Percentiles rank a stretch among this genome's conserved stretches.
Conservation (phyloP, 2,888 invertebrate species). For the Petrophora chlorosata region DNA sequence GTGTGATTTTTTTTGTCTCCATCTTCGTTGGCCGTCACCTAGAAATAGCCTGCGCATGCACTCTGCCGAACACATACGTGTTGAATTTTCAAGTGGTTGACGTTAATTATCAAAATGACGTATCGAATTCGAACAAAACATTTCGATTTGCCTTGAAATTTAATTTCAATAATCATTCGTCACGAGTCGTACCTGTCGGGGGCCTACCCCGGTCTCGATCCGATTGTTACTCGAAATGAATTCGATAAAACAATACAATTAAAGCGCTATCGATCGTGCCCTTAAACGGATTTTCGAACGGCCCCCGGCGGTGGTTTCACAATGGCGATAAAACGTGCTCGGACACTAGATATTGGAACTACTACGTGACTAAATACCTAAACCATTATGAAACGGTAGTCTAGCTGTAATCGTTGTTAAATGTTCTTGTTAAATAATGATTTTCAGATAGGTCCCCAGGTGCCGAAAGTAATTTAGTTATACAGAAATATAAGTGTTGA, state of each 20-base stretch:
- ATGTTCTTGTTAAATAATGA: constrained; percentile 16
- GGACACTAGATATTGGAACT: constrained; percentile 38
- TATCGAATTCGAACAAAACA: constrained; percentile 17
- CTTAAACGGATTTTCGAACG: constrained; percentile 34
- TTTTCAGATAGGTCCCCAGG: background rate
- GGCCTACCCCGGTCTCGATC: constrained; percentile 23
- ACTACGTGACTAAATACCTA: constrained; percentile 40
- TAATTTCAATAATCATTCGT: constrained; percentile 27
- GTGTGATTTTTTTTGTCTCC: background rate
- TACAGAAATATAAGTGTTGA: background rate
- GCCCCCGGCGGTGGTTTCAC: constrained; percentile 44
- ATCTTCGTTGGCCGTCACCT: background rate
- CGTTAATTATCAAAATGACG: constrained; percentile 10
- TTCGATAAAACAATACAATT: constrained; percentile 35
- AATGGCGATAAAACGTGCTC: constrained; percentile 45
- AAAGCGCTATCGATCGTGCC: constrained; percentile 36
- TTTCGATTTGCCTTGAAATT: constrained; percentile 27
- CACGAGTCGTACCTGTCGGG: constrained; percentile 22
- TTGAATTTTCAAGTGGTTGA: constrained; percentile 3
- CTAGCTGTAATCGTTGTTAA: constrained; percentile 20
- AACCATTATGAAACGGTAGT: constrained; percentile 37
- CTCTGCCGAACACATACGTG: background rate
- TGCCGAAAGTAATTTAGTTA: background rate
- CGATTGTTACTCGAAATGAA: constrained; percentile 31
- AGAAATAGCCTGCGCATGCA: too few species aligned